Evolutionary conservation across 2,888 invertebrate genomes (phyloP), one percentile per base, ranked within the genome.

Genomic region (Lordiphosa andalusiaca): DNA sequence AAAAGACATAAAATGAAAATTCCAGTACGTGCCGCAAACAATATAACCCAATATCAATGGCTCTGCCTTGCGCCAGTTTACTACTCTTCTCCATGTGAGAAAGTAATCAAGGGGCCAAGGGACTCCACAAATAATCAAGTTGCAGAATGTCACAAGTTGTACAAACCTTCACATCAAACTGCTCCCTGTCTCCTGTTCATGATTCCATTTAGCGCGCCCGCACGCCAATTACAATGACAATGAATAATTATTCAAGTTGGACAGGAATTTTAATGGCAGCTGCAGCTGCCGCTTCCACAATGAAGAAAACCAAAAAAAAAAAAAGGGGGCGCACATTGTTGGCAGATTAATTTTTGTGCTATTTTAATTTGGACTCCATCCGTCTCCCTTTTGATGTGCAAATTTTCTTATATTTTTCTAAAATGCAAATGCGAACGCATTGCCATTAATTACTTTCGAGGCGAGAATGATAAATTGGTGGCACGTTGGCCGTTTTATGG

Each of bases 1-100:
- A 84, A 80, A 84, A 71, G 84, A 73, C 84, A 80, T 77, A 67
- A 81, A 80, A 84, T 84, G 84, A 80, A 80, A 80, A 81, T 83
- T 76, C 71, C 71, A 73, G 54, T 75, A 83, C 83, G 83, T 80
- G 80, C 64, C 62, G 54, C 70, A 80, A 75, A 77, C 67, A 67
- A 67, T 65, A 64, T 57, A 65, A 64, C 19, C 77, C 70, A 68
- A 42, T 46, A 57, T 21, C 47, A 6, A 6, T 10, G 13, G 30
- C 6, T 44, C 44, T 30, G 19, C 23, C 21, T 23, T n/a, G 10
- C 10, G 9, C 23, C 13, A 33, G 33, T 44, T 44, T 44, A 30
- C 16, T 44, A 16, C 16, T 16, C 16, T 2, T 2, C 25, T 25
- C 13, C 38, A 50, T 53, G 39, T 53, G 49, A 44, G 50, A 40